A percentile compares a stretch with the other conserved stretches of the same genome.
Evolutionary conservation across 1,140 invertebrate genomes (phyloP).

Genomic region (Musca domestica): DNA sequence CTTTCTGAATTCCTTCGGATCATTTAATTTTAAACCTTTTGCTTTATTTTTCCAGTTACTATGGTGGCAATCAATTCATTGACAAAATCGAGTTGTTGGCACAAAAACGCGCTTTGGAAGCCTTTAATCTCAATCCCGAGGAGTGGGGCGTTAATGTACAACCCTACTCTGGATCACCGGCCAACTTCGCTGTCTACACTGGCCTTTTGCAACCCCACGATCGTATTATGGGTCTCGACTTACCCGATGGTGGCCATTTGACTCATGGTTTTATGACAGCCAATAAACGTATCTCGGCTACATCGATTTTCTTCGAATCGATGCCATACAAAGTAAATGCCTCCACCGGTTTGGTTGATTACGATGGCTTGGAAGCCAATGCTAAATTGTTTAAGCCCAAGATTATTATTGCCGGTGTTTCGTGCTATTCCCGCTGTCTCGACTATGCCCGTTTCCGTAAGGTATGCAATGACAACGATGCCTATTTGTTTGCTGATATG

Average conservation of each 20-base stretch:
- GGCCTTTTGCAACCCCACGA: conserved; percentile 86
- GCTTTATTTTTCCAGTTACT: conserved; percentile 64
- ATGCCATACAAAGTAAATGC: conserved; percentile 95
- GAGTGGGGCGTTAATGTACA: conserved; percentile 99
- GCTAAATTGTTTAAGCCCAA: conserved; percentile 88
- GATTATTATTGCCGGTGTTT: conserved; percentile 92
- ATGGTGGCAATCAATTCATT: conserved; percentile 96
- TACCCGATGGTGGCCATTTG: conserved; percentile 95
- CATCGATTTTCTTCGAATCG: conserved; percentile 97
- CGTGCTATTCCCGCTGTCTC: conserved; percentile 81
- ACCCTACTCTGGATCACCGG: conserved; percentile 94
- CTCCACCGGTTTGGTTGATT: conserved; percentile 88
- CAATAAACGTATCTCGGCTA: conserved; percentile 92
- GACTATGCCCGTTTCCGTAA: conserved; percentile 86
- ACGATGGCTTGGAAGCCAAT: conserved; percentile 79
- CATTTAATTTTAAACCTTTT: too few species aligned
- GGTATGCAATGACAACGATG: conserved; percentile 83
- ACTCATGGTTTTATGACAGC: conserved; percentile 92
- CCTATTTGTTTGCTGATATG: conserved; percentile 94
- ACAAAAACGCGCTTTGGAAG: conserved; percentile 82
- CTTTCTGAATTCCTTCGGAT: too few species aligned
- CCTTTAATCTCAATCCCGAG: conserved; percentile 77
- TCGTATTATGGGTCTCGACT: conserved; percentile 93
- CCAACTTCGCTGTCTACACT: conserved; percentile 96
- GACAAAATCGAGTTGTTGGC: conserved; percentile 90